Percentiles rank a stretch among this genome's conserved stretches.
phyloP scores from a whole-genome alignment of 2,797 vertebrate species.

The Meda fulgida region DNA sequence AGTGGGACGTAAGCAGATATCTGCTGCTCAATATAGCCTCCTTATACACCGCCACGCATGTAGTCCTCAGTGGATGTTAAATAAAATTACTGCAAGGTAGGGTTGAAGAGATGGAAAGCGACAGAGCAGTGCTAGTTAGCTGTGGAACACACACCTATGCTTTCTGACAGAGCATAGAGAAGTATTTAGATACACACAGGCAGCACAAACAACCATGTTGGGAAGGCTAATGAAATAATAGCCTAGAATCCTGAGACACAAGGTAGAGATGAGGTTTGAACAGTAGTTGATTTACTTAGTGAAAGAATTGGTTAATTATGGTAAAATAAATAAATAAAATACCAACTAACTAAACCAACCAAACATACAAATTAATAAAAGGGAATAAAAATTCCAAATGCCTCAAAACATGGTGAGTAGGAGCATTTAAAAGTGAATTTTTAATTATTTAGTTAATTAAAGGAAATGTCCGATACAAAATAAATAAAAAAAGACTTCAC shows the following conservation, averaged over 20 bases:
- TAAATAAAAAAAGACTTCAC: neutral
- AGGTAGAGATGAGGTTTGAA: too few species aligned
- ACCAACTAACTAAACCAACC: too few species aligned
- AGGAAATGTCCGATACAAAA: too few species aligned
- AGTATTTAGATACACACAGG: constrained; percentile 21
- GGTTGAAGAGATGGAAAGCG: constrained; percentile 8
- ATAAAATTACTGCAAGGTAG: constrained; percentile 9
- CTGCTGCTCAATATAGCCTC: constrained; percentile 22
- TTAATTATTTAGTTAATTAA: neutral
- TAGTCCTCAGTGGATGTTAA: constrained; percentile 33
- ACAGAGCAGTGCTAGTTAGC: constrained; percentile 53
- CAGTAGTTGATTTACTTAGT: too few species aligned
- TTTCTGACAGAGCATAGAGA: constrained; percentile 55
- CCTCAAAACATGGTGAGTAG: neutral
- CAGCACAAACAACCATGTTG: neutral
- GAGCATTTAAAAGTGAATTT: neutral
- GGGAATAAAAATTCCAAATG: neutral
- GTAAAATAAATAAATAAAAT: too few species aligned
- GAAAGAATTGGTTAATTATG: too few species aligned
- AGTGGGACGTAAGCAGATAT: constrained; percentile 39
- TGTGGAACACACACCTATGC: constrained; percentile 60
- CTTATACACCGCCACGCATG: constrained; percentile 38
- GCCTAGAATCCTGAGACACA: neutral
- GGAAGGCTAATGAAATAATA: constrained; percentile 8
- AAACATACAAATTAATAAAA: too few species aligned